Conservation (phyloP, 2,113 vertebrate genomes). For the Desmodus rotundus region DNA sequence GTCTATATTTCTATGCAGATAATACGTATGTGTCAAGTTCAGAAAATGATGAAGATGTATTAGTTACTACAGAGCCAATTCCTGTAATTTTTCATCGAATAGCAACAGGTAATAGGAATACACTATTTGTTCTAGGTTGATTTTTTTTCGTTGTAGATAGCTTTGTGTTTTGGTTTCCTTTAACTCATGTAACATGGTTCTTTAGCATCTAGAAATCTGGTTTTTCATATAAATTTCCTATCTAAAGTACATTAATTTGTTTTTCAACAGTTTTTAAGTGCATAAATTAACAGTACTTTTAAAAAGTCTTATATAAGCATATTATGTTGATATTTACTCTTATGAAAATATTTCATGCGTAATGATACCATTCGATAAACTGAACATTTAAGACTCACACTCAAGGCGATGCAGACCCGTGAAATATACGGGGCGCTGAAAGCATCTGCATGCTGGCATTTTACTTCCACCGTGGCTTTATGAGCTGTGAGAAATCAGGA, state of each 20-base stretch:
- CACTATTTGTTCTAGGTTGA: background rate
- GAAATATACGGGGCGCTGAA: background rate
- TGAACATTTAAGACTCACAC: background rate
- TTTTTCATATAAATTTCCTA: background rate
- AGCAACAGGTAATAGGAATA: slow-evolving; percentile 85
- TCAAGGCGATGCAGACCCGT: background rate
- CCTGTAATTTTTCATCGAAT: slow-evolving; percentile 92
- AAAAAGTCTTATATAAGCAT: background rate
- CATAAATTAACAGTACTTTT: background rate
- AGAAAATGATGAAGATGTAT: slow-evolving; percentile 91
- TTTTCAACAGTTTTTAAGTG: background rate
- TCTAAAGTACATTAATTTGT: background rate
- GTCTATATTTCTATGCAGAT: slow-evolving; percentile 79
- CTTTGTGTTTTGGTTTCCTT: background rate
- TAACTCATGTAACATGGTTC: background rate
- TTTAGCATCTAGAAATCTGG: background rate
- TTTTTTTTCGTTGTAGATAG: background rate
- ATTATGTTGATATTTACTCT: background rate
- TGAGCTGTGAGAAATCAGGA: background rate
- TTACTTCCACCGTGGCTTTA: background rate
- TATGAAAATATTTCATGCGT: background rate
- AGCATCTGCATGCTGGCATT: background rate
- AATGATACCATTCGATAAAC: background rate
- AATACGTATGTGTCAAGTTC: slow-evolving; percentile 94
- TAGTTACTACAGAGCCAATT: slow-evolving; percentile 92